Evolutionary conservation across 2,888 invertebrate species (phyloP).

Genomic region (Polia nebulosa): DNA sequence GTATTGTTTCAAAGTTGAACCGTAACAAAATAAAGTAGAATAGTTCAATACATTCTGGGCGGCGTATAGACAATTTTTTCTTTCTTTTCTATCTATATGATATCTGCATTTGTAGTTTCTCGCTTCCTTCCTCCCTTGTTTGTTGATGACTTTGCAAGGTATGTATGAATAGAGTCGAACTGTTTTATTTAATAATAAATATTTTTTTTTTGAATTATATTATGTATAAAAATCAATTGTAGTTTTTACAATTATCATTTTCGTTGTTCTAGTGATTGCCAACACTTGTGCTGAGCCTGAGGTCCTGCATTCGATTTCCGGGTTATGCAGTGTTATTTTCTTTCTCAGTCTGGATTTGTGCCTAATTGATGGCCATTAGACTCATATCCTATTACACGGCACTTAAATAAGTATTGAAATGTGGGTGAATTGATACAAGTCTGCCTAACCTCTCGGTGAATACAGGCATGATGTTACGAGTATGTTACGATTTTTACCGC

Average conservation of each 20-base stretch:
- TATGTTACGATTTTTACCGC: too few relatives aligned
- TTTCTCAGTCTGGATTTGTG: too few relatives aligned
- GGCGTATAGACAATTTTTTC: neutral
- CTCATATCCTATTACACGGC: too few relatives aligned
- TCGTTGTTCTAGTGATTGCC: neutral
- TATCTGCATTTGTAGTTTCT: constrained; percentile 52
- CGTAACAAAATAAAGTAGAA: constrained; percentile 40
- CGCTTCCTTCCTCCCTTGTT: constrained; percentile 35
- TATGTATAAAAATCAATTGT: neutral
- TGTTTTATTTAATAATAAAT: neutral
- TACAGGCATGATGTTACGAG: too few relatives aligned
- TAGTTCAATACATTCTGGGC: constrained; percentile 42
- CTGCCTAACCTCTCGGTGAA: too few relatives aligned
- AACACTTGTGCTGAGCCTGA: neutral
- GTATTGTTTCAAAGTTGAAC: constrained; percentile 44
- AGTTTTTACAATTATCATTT: neutral
- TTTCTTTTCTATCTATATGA: constrained; percentile 35
- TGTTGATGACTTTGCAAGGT: constrained; percentile 22
- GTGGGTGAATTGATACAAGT: too few relatives aligned
- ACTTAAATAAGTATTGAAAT: too few relatives aligned
- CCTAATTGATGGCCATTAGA: too few relatives aligned
- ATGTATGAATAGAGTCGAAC: constrained; percentile 1
- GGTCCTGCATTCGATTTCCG: neutral
- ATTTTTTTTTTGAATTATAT: neutral
- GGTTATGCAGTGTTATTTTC: neutral